Base-by-base conservation (phyloP, 2,113 vertebrate genomes). In the Porphyrio hochstetteri region DNA sequence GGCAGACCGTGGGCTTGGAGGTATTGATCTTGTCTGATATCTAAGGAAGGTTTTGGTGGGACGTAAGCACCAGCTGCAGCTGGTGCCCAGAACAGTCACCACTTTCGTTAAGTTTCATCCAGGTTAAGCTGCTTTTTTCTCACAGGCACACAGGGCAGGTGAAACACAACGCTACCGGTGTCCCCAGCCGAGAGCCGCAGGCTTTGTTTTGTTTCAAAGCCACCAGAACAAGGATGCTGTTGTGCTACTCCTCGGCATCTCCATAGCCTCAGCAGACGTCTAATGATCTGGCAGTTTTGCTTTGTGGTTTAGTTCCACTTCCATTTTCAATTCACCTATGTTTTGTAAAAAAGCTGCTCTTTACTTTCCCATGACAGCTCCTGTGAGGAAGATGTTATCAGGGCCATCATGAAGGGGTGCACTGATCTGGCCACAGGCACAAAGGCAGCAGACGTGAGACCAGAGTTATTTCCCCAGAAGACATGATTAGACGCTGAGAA, bases 141-240 rank as follows among this genome's bases (percentile, higher is more conserved):
- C 93, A 79, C 84, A 63, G 40, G 11, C 84, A 92, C 81, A 83
- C 84, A 85, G n/a, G 42, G 61, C 67, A 93, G 83, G 90, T 96
- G 92, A 95, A 96, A 95, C 69, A 52, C 5, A 6, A 97, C 2
- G 9, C 95, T 64, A 27, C 57, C 3, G 2, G 5, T 69, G 57
- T 82, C 88, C 82, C 76, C 21, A 2, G 88, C 60, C 21, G 40
- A 44, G 71, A 69, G 81, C 85, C 25, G 13, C 60, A 19, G 64
- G 77, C 81, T 92, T 95, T 96, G 82, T 96, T 74, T 70, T 17
- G 0, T 95, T 90, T 92, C 92, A 94, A 95, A 89, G 60, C 89
- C 50, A 59, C 63, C 92, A 76, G 91, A 96, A 96, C 95, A 95
- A 95, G 90, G 82, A 46, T 78, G 56, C 94, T 60, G 69, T 96